phyloP scores from a whole-genome alignment of 2,113 vertebrate genomes.

The Oreochromis aureus region DNA sequence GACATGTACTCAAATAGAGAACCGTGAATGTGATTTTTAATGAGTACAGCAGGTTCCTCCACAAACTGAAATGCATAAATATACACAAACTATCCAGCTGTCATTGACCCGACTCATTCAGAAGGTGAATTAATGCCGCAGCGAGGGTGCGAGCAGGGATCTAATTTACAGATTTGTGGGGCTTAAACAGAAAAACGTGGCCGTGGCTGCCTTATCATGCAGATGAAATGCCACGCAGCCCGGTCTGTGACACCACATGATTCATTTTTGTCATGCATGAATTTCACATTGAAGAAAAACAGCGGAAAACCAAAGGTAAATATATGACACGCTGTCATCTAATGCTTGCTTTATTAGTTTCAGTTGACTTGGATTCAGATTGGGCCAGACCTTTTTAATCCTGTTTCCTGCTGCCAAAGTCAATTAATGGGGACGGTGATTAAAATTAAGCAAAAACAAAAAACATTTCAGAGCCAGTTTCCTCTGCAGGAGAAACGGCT shows the following conservation, averaged over 20 bases:
- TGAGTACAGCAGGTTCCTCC: not conserved
- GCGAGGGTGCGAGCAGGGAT: not conserved
- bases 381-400: not conserved
- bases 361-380: not conserved
- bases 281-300: not conserved
- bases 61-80: slow-evolving; percentile 18
- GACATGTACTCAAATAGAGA: not conserved
- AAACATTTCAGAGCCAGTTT: not conserved
- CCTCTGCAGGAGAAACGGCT: not conserved
- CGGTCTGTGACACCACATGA: not conserved
- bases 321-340: not conserved
- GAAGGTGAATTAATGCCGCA: not conserved
- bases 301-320: not conserved
- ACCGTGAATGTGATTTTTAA: slow-evolving; percentile 6
- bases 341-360: not conserved
- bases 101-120: slow-evolving; percentile 5
- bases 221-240: not conserved
- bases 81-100: not conserved
- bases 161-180: slow-evolving; percentile 2
- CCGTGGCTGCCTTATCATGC: slow-evolving; percentile 6
- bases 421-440: not conserved
- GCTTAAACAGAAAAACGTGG: not conserved
- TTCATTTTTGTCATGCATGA: slow-evolving; percentile 22
- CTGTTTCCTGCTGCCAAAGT: not conserved
- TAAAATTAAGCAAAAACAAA: not conserved